A percentile compares a stretch with the other conserved stretches of the same genome.
Evolutionary conservation across 2,113 vertebrate genomes (phyloP).

Genomic region (Vireo altiloquus): DNA sequence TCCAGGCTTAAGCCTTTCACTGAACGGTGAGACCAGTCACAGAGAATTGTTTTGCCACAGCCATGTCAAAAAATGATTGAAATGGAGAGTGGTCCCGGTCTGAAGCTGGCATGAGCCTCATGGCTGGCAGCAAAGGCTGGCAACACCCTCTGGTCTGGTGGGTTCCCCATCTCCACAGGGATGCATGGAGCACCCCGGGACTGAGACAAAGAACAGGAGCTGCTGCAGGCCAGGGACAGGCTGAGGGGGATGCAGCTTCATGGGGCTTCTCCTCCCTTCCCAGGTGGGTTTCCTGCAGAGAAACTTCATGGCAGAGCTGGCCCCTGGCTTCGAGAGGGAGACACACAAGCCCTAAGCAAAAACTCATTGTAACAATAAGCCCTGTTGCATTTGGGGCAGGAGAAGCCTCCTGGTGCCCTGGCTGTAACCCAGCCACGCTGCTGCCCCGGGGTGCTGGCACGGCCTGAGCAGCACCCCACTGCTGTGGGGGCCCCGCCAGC

Average conservation of each 20-base stretch:
- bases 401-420: neutral
- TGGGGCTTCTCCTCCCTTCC: neutral
- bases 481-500: fast-evolving
- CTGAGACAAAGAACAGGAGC: neutral
- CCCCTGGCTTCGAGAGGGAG: neutral
- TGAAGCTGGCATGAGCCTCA: neutral
- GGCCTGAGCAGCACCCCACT: neutral
- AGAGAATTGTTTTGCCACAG: neutral
- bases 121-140: neutral
- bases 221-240: neutral
- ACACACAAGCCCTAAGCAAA: neutral
- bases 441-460: neutral
- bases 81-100: neutral
- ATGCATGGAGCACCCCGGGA: fast-evolving
- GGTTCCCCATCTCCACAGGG: neutral
- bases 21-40: neutral
- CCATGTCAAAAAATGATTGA: neutral
- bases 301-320: neutral
- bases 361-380: fast-evolving
- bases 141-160: fast-evolving
- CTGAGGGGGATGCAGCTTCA: neutral
- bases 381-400: conserved; percentile 48
- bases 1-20: neutral
- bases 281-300: neutral
- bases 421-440: neutral